Evolutionary conservation across 2,888 invertebrate genomes (phyloP).

Genomic region (Aspidapion aeneum): DNA sequence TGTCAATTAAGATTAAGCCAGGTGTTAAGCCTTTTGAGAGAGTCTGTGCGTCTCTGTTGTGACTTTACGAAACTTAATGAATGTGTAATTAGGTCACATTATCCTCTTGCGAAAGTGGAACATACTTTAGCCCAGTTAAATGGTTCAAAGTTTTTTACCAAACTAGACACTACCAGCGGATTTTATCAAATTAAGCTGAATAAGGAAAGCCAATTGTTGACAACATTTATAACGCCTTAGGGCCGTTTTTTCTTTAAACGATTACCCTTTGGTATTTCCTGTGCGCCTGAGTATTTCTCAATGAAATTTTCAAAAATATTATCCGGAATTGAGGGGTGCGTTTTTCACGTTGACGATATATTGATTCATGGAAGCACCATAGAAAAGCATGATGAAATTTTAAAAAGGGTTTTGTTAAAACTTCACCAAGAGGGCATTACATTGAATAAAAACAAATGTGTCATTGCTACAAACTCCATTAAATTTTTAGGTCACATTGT

Average conservation of each 20-base stretch:
- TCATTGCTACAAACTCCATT: constrained; percentile 26
- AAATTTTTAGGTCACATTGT: constrained; percentile 34
- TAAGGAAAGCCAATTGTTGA: background rate
- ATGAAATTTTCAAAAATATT: constrained; percentile 1
- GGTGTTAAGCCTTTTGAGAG: constrained; percentile 9
- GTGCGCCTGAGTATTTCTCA: constrained; percentile 17
- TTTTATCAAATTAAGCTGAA: no score
- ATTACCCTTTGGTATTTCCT: constrained; percentile 18
- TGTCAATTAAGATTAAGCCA: constrained; percentile 11
- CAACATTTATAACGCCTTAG: constrained; percentile 14
- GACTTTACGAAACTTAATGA: constrained; percentile 17
- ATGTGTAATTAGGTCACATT: constrained; percentile 12
- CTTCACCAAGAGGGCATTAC: constrained; percentile 29
- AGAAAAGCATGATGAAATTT: constrained; percentile 27
- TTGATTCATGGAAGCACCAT: constrained; percentile 21
- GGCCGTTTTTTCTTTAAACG: constrained; percentile 21
- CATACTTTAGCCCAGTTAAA: background rate
- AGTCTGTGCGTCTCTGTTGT: constrained; percentile 13
- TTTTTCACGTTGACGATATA: constrained; percentile 23
- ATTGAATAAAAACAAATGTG: constrained; percentile 34
- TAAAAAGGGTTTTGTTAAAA: constrained; percentile 27
- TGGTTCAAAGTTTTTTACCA: background rate
- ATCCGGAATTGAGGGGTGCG: constrained; percentile 16
- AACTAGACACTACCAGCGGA: background rate
- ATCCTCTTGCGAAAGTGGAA: constrained; percentile 8